A percentile compares a stretch with the other conserved stretches of the same genome.
These are phyloP conservation scores for Ceyx margarethae DNA, from an alignment of 2,113 vertebrate genomes.

Conservation along the genomic window DNA sequence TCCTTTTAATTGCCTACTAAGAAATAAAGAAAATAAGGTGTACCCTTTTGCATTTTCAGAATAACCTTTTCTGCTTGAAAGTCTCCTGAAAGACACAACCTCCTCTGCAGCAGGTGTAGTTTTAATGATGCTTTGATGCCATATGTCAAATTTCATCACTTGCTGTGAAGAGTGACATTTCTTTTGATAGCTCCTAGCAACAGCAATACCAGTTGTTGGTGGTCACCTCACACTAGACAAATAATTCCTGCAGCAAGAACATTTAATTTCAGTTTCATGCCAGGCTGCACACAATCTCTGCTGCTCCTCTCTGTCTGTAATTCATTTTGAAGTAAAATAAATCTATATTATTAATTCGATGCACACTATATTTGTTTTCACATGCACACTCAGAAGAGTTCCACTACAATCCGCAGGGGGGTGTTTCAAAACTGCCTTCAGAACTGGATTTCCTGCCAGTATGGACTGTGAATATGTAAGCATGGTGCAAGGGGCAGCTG, in stretches of 20 bases:
- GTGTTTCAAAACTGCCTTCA: neutral
- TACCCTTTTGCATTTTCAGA: conserved; percentile 70
- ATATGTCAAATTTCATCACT: conserved; percentile 97
- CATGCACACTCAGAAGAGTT: neutral
- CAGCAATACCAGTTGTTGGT: conserved; percentile 64
- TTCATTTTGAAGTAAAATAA: neutral
- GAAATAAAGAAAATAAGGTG: conserved; percentile 64
- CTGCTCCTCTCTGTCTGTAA: neutral
- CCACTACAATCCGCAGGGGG: neutral
- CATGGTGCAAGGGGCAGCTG: neutral
- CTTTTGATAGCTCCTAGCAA: conserved; percentile 83
- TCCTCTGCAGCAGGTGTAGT: conserved; percentile 86
- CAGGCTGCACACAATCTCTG: neutral
- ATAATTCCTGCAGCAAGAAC: conserved; percentile 36
- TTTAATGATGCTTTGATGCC: conserved; percentile 96
- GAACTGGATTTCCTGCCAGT: neutral
- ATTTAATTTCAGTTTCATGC: conserved; percentile 57
- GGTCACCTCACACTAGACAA: conserved; percentile 55
- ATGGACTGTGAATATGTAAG: neutral
- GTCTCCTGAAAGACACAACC: conserved; percentile 80
- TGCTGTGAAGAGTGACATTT: conserved; percentile 96
- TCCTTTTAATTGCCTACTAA: conserved; percentile 52
- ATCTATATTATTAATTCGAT: neutral
- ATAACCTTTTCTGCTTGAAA: conserved; percentile 80
- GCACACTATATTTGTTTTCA: neutral